Evolutionary conservation across 1,140 invertebrate genomes (phyloP).

Genomic region (Drosophila lacertosa): DNA sequence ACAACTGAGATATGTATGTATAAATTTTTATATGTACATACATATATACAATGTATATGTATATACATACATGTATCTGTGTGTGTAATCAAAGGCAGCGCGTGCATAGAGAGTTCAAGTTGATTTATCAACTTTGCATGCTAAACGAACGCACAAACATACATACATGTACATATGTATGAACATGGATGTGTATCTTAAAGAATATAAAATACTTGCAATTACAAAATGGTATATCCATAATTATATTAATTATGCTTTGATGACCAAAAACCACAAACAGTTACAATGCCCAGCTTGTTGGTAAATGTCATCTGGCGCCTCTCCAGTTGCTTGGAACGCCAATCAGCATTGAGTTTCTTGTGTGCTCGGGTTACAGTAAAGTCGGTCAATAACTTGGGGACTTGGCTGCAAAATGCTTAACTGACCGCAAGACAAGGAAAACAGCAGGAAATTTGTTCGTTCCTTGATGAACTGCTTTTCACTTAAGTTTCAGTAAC

Average conservation of each 20-base stretch:
- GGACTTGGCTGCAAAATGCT: slow-evolving; percentile 56
- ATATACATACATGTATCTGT: not conserved
- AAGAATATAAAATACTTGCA: slow-evolving; percentile 3
- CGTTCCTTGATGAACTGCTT: slow-evolving; percentile 53
- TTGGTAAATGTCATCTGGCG: slow-evolving; percentile 38
- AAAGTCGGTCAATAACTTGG: slow-evolving; percentile 78
- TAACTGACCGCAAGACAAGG: slow-evolving; percentile 49
- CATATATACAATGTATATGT: slow-evolving; percentile 12
- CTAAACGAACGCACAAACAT: not conserved
- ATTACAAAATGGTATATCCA: slow-evolving; percentile 18
- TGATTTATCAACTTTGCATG: slow-evolving; percentile 61
- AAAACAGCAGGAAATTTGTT: slow-evolving; percentile 37
- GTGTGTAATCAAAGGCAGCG: slow-evolving; percentile 62
- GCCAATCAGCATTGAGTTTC: slow-evolving; percentile 66
- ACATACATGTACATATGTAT: no score
- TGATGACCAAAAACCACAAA: slow-evolving; percentile 22
- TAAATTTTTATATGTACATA: slow-evolving; percentile 2
- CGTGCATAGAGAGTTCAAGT: slow-evolving; percentile 63
- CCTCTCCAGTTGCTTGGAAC: slow-evolving; percentile 46
- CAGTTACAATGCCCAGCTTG: slow-evolving; percentile 35
- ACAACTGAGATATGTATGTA: slow-evolving; percentile 35
- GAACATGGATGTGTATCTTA: no score
- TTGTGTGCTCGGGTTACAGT: slow-evolving; percentile 64
- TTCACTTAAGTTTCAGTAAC: slow-evolving; percentile 54
- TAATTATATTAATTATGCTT: slow-evolving; percentile 40